Base-by-base conservation (phyloP, 2,797 vertebrate species). In the Epinephelus coioides region DNA sequence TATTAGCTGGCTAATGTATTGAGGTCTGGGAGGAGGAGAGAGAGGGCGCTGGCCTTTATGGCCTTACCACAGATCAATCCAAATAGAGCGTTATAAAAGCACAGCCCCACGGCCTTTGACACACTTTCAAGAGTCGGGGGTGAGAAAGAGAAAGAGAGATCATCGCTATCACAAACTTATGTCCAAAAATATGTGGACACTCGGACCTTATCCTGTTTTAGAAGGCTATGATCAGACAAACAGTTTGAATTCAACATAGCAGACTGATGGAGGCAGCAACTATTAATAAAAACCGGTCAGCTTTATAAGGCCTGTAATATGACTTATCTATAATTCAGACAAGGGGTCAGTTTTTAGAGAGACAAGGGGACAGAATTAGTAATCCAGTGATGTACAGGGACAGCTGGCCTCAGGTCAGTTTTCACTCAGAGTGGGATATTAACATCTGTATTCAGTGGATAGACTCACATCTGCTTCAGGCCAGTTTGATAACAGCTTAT, bases 1-100 rank as follows among this genome's bases (percentile, higher is more conserved):
- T 86, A 85, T 91, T 91, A 90, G 79, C 80, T 23, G 18, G 57
- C 69, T 89, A 89, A 92, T 91, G 84, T 85, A 79, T 82, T 74
- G 80, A 90, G 76, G 83, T 88, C 70, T 83, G 76, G 53, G 65
- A 68, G 61, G 68, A 63, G 70, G 59, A 76, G 54, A 38, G 73
- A 72, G 50, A 61, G 51, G 55, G 19, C 8, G 0, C 21, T 0
- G 44, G 27, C 78, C 54, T 84, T 86, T 80, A 88, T 78, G 69
- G 79, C 76, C 72, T 77, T 11, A 44, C 59, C 56, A 61, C 78
- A 65, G 75, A 87, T 88, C 82, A 87, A 77, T 88, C 83, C 75
- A 71, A 79, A 75, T 21, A 68, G 65, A 73, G 75, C 18, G 50
- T 77, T 84, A 74, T 69, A 67, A 85, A 83, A 89, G 77, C 83